These are phyloP conservation scores for Choloepus didactylus DNA, from an alignment of 2,797 vertebrate genomes.

Conservation along the genomic window DNA sequence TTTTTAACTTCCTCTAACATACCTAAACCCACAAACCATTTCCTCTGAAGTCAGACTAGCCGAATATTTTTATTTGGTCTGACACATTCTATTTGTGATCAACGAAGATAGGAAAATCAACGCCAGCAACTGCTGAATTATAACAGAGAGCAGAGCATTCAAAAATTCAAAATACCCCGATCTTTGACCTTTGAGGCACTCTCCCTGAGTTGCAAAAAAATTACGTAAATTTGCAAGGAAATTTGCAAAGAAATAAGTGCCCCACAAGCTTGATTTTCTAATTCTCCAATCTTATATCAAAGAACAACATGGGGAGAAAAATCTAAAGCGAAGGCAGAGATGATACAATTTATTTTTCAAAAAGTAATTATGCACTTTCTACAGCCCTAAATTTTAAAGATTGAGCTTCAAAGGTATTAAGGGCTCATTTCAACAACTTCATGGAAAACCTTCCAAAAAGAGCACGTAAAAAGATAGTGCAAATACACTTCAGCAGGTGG, in stretches of 20 bases:
- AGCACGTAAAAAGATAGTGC: background rate
- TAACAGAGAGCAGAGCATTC: background rate
- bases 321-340: background rate
- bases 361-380: background rate
- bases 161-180: background rate
- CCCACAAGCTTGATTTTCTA: slow-evolving; percentile 5
- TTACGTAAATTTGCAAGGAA: background rate
- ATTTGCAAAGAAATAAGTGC: background rate
- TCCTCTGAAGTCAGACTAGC: background rate
- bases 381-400: background rate
- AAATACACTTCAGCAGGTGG: too few relatives aligned
- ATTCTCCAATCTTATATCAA: background rate
- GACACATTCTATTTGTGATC: background rate
- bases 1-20: background rate
- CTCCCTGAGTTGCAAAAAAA: background rate
- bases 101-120: slow-evolving; percentile 45
- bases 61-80: slow-evolving; percentile 28
- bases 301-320: background rate
- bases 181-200: background rate
- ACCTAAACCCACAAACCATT: slow-evolving; percentile 36
- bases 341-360: slow-evolving; percentile 1
- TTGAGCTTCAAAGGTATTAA: background rate
- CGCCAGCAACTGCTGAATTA: background rate
- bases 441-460: background rate
- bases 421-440: background rate